Conservation (phyloP, 1,140 invertebrate species). For the Drosophila guanche region DNA sequence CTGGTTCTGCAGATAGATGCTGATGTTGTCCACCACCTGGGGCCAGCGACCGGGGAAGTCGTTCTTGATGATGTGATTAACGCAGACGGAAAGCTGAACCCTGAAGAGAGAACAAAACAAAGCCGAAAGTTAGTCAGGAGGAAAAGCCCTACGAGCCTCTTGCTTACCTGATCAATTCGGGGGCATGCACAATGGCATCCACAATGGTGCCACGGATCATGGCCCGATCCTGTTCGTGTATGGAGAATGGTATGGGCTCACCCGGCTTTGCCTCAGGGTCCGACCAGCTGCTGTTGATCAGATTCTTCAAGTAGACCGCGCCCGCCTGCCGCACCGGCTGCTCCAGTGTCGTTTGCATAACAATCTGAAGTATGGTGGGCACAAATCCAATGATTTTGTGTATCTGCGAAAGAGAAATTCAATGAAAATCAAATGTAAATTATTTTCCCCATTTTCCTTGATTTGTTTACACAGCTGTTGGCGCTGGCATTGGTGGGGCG, state of each 20-base stretch:
- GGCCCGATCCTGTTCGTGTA: constrained; percentile 98
- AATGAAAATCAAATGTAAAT: not conserved
- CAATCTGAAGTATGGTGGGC: constrained; percentile 95
- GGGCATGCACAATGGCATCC: constrained; percentile 96
- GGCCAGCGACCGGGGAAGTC: constrained; percentile 99
- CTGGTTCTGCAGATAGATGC: constrained; percentile 86
- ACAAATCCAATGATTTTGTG: constrained; percentile 98
- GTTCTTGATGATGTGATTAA: constrained; percentile 96
- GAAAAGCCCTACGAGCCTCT: too few relatives aligned
- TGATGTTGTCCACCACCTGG: constrained; percentile 97
- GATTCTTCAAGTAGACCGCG: constrained; percentile 98
- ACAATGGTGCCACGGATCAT: constrained; percentile 97
- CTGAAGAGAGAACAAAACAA: constrained; percentile 83
- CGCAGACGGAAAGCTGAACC: constrained; percentile 95
- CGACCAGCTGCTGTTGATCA: constrained; percentile 94
- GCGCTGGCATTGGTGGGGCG: not conserved
- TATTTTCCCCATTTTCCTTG: not conserved
- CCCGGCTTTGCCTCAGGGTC: constrained; percentile 92
- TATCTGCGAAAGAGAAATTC: constrained; percentile 86
- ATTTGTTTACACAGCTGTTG: constrained; percentile 70
- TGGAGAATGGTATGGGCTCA: constrained; percentile 90
- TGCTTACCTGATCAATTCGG: constrained; percentile 91
- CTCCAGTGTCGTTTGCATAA: constrained; percentile 94
- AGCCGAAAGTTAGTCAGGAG: not conserved
- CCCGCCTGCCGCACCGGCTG: constrained; percentile 97